Percentiles rank a stretch among this genome's conserved stretches.
Evolutionary conservation across 1,140 invertebrate species (phyloP).

Genomic region (Drosophila kikkawai): DNA sequence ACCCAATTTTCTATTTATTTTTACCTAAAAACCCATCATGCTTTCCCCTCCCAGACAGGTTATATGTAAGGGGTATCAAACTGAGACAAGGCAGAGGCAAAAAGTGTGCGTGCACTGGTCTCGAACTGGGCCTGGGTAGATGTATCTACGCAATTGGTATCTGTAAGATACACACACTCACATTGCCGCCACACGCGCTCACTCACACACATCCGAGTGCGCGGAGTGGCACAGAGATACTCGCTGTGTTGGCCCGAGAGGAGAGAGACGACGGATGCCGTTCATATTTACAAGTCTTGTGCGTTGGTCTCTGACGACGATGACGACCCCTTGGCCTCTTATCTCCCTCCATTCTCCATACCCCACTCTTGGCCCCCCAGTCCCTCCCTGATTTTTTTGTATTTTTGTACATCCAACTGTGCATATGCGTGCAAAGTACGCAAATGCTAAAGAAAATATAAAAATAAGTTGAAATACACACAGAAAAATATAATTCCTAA

Average conservation of each 20-base stretch:
- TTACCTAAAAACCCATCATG: not conserved
- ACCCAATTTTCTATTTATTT: not conserved
- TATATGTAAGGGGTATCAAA: constrained; percentile 29
- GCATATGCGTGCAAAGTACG: constrained; percentile 49
- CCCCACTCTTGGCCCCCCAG: not conserved
- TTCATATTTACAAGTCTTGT: constrained; percentile 70
- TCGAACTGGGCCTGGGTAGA: constrained; percentile 33
- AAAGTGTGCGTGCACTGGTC: constrained; percentile 42
- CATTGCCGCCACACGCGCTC: constrained; percentile 42
- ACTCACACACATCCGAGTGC: constrained; percentile 1
- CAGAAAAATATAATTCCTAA: constrained; percentile 24
- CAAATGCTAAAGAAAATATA: constrained; percentile 52
- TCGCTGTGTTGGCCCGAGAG: not conserved
- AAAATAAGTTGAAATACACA: constrained; percentile 62
- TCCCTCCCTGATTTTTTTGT: not conserved
- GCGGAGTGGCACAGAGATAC: constrained; percentile 14
- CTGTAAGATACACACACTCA: constrained; percentile 49
- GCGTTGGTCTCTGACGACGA: constrained; percentile 59
- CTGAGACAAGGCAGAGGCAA: constrained; percentile 24
- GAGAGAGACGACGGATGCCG: constrained; percentile 2
- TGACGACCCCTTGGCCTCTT: constrained; percentile 20
- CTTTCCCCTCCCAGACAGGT: not conserved
- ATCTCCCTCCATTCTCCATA: constrained; percentile 5
- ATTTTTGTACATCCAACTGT: constrained; percentile 23
- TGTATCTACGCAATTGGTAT: constrained; percentile 54